Percentiles rank a stretch among this genome's conserved stretches.
phyloP scores from a whole-genome alignment of 2,113 vertebrate genomes.

The Perca schrenkii region DNA sequence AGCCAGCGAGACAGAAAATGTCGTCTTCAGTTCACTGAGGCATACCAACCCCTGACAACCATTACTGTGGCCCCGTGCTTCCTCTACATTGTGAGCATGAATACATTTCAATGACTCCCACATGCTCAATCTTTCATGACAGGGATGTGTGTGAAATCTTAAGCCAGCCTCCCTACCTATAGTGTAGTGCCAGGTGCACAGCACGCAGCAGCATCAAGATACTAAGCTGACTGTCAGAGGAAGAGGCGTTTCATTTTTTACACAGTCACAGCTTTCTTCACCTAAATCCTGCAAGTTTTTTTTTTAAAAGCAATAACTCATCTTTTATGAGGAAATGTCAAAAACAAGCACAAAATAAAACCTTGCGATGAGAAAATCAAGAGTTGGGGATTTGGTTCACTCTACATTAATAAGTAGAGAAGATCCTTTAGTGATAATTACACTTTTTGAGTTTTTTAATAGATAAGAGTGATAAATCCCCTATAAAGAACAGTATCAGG shows the following conservation, averaged over 20 bases:
- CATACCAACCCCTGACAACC: conserved; percentile 79
- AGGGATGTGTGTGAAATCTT: conserved; percentile 74
- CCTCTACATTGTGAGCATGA: conserved; percentile 79
- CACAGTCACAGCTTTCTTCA: conserved; percentile 39
- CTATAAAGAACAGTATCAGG: conserved; percentile 32
- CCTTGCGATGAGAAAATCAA: neutral
- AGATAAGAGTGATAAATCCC: conserved; percentile 5
- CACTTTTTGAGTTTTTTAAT: conserved; percentile 1
- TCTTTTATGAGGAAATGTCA: conserved; percentile 16
- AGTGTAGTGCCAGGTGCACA: conserved; percentile 54
- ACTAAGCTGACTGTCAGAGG: conserved; percentile 59
- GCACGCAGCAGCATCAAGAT: conserved; percentile 38
- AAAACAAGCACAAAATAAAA: conserved; percentile 34
- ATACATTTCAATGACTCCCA: conserved; percentile 82
- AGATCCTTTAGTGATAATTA: conserved; percentile 22
- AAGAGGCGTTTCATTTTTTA: conserved; percentile 47
- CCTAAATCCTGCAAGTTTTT: conserved; percentile 34
- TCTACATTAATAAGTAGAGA: conserved; percentile 10
- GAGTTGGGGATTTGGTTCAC: conserved; percentile 25
- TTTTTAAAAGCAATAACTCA: conserved; percentile 26
- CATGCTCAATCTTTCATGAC: conserved; percentile 80
- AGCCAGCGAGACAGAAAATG: conserved; percentile 84
- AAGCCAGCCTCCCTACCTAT: conserved; percentile 64
- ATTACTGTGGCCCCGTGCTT: conserved; percentile 76
- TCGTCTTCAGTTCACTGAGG: conserved; percentile 81